Evolutionary conservation across 2,113 vertebrate genomes (phyloP), one percentile per base, ranked within the genome.

Genomic region (Nothobranchius furzeri): DNA sequence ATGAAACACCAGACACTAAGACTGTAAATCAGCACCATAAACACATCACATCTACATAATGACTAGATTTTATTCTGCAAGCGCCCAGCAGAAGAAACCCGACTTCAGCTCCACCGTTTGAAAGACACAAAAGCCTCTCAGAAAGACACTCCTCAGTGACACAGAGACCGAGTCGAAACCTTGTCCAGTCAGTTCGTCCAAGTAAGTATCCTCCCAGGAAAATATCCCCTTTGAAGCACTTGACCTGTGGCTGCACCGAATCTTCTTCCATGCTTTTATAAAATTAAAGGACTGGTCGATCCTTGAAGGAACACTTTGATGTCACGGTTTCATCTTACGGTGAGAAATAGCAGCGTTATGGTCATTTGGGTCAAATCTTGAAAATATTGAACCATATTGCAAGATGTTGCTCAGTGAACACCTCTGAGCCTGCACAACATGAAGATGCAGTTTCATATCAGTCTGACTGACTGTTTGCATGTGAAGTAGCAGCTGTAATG

Each of bases 181-280:
- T 81, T 49, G 45, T 54, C 43, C 68, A 62, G 45, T 60, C 57
- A 58, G 17, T 71, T 72, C 71, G 62, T 70, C 79, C 24, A 12
- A 58, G 20, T 51, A 45, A 60, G 68, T 51, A 70, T 69, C 69
- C 59, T n/a, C 65, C 24, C 62, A 40, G 76, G 73, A 81, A 68
- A 25, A 6, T 37, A 79, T 60, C 50, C 46, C 60, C 51, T 60
- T 45, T 10, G 12, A 12, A 45, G 12, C 9, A 45, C 10, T 45
- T 45, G 43, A 45, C 43, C 12, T 12, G 43, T 45, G 43, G 12
- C 10, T 45, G 60, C 47, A 17, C 7, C 17, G 4, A 49, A 49
- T 15, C 3, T 48, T 40, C 79, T 80, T 12, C 11, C 69, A 64
- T 60, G 61, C 55, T 82, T 68, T 78, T 77, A 88, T 82, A 1